Conservation (phyloP, 2,113 vertebrate species). For the Carassius carassius region DNA sequence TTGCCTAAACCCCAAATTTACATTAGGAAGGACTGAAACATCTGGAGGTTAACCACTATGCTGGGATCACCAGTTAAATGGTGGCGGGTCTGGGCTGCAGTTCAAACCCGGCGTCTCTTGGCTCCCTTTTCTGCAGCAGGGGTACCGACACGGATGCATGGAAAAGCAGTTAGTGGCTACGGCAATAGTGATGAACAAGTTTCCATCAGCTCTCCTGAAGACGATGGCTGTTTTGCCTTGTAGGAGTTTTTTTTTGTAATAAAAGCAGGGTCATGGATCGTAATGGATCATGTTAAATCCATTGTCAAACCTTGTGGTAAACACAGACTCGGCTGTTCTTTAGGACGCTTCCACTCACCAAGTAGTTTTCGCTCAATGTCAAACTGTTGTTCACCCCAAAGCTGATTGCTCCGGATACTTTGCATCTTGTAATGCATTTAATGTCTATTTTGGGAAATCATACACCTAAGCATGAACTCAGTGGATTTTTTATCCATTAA, state of each 20-base stretch:
- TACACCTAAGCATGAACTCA: conserved; percentile 57
- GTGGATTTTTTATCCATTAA: conserved; percentile 16
- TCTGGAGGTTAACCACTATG: conserved; percentile 68
- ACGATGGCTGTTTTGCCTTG: conserved; percentile 37
- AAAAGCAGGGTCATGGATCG: not conserved
- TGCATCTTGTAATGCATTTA: conserved; percentile 62
- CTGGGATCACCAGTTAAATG: conserved; percentile 69
- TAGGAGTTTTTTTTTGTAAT: not conserved
- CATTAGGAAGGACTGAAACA: conserved; percentile 73
- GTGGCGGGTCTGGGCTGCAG: conserved; percentile 56
- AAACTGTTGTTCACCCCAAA: not conserved
- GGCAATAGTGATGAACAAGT: conserved; percentile 68
- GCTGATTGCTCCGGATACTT: conserved; percentile 47
- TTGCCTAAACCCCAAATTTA: conserved; percentile 68
- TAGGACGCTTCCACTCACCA: not conserved
- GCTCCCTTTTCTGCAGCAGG: conserved; percentile 52
- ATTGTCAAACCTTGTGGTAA: conserved; percentile 7
- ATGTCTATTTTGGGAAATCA: conserved; percentile 60
- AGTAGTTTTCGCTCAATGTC: not conserved
- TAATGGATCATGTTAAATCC: conserved; percentile 2
- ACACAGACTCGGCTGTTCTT: not conserved
- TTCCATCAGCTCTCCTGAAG: conserved; percentile 68
- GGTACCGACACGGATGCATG: conserved; percentile 65
- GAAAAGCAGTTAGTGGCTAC: conserved; percentile 70
- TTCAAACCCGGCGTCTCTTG: conserved; percentile 72